Conservation (phyloP, 53 echinoderm and acorn worm genomes). For the Holothuria leucospilota region DNA sequence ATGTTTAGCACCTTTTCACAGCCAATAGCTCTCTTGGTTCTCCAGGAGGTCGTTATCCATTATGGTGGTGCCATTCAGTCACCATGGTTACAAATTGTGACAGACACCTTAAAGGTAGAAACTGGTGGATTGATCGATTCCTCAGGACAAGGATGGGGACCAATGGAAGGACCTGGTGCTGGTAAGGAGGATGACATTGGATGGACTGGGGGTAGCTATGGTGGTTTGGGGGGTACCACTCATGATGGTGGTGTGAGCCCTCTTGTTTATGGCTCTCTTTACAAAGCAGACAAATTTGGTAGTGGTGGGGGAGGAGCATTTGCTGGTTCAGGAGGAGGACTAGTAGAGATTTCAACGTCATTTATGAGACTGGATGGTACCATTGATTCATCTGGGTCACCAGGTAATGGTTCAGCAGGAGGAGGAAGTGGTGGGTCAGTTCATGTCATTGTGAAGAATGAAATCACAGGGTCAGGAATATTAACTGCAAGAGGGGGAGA, state of each 20-base stretch:
- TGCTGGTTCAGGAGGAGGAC: conserved; percentile 82
- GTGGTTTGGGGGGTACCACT: conserved; percentile 77
- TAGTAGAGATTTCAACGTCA: conserved; percentile 56
- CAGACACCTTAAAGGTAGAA: conserved; percentile 68
- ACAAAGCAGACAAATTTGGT: conserved; percentile 76
- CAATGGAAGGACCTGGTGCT: conserved; percentile 70
- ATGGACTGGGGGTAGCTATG: conserved; percentile 85
- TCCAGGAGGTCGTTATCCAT: conserved; percentile 62
- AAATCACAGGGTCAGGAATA: conserved; percentile 71
- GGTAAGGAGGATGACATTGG: conserved; percentile 50
- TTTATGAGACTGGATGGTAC: conserved; percentile 77
- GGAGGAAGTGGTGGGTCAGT: conserved; percentile 92
- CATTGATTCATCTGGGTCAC: conserved; percentile 67
- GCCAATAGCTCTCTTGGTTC: conserved; percentile 54
- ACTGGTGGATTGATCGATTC: conserved; percentile 68
- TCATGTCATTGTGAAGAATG: conserved; percentile 46
- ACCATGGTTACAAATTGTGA: conserved; percentile 65
- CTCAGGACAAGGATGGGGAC: conserved; percentile 69
- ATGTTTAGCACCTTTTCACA: conserved; percentile 44
- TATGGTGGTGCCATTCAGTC: conserved; percentile 62
- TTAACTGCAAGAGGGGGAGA: conserved; percentile 67
- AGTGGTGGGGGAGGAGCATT: conserved; percentile 86
- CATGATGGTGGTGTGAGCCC: conserved; percentile 51
- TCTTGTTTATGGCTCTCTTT: conserved; percentile 71
- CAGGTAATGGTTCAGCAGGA: conserved; percentile 57